Evolutionary conservation across 2,797 vertebrate species (phyloP).

Genomic region (Peromyscus attwateri): DNA sequence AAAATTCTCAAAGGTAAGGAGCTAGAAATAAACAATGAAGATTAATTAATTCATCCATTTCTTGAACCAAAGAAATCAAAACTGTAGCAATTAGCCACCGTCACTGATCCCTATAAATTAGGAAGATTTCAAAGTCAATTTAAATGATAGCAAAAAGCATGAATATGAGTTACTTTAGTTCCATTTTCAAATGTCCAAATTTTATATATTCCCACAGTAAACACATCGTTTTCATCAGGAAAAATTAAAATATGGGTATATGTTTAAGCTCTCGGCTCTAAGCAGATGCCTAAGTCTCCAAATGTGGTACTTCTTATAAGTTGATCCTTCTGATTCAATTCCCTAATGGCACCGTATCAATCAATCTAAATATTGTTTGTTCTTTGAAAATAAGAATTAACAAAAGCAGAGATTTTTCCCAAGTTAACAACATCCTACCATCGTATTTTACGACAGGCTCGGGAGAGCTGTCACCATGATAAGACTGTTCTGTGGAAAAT

Average conservation of each 20-base stretch:
- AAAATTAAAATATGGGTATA: background rate
- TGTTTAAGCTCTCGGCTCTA: slow-evolving; percentile 15
- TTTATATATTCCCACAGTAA: slow-evolving; percentile 11
- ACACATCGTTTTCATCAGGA: background rate
- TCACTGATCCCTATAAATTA: background rate
- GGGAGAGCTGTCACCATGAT: background rate
- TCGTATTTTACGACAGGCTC: slow-evolving; percentile 20
- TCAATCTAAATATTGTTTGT: slow-evolving; percentile 57
- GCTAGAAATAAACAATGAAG: background rate
- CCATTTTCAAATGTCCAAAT: slow-evolving; percentile 13
- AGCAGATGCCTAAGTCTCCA: background rate
- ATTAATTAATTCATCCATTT: slow-evolving; percentile 4
- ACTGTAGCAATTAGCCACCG: background rate
- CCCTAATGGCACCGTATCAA: slow-evolving; percentile 41
- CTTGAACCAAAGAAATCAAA: slow-evolving; percentile 41
- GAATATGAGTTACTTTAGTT: slow-evolving; percentile 19
- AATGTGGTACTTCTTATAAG: slow-evolving; percentile 12
- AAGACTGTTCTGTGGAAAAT: slow-evolving; percentile 25
- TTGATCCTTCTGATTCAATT: slow-evolving; percentile 38
- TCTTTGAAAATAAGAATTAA: slow-evolving; percentile 63
- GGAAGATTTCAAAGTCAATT: slow-evolving; percentile 25
- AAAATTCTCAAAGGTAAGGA: slow-evolving; percentile 38
- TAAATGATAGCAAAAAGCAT: slow-evolving; percentile 26
- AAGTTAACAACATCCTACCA: slow-evolving; percentile 24
- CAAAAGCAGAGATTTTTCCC: slow-evolving; percentile 30